Evolutionary conservation across 2,888 invertebrate species (phyloP), one percentile per base, ranked within the genome.

Genomic region (Ypsolopha sequella): DNA sequence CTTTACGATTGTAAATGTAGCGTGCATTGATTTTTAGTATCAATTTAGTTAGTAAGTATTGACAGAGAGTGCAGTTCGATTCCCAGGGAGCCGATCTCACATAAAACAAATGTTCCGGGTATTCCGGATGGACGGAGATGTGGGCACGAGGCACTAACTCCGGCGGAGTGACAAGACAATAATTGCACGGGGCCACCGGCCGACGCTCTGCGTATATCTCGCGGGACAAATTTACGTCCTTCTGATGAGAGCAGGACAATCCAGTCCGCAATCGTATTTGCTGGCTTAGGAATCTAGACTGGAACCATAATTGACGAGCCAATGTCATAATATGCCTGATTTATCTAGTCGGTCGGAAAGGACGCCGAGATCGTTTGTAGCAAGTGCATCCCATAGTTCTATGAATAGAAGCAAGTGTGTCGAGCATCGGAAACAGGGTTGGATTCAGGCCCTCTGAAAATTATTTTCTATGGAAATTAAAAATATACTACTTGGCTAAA

Each of bases 111-210:
- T 67, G 70, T 67, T 64, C 65, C 60, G 6, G 35, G 60, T 9
- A 33, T 24, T n/a, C 13, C 11, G 13, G 60, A 64, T 65, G 63
- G 70, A 73, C 65, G 62, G 66, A 63, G 64, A 50, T 36, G 46
- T 46, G 49, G n/a, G 41, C 41, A 50, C 51, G 51, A 51, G 51
- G 33, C 73, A 63, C 77, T 82, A 80, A 80, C 80, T 82, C 69
- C 61, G 52, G 59, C 58, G 56, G 78, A 80, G 73, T 79, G 81
- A 82, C 80, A 80, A 78, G 79, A 82, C 80, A 80, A 81, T 81
- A 78, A 79, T 80, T 80, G 80, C 70, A 65, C 64, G 65, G 66
- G 66, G 68, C 73, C 68, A 61, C 68, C 68, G 60, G 58, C 61
- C 65, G 62, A 67, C 66, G 68, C 70, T 68, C 66, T 62, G 62